These are phyloP conservation scores for Alosa sapidissima DNA, from an alignment of 2,797 vertebrate genomes.

Conservation along the genomic window DNA sequence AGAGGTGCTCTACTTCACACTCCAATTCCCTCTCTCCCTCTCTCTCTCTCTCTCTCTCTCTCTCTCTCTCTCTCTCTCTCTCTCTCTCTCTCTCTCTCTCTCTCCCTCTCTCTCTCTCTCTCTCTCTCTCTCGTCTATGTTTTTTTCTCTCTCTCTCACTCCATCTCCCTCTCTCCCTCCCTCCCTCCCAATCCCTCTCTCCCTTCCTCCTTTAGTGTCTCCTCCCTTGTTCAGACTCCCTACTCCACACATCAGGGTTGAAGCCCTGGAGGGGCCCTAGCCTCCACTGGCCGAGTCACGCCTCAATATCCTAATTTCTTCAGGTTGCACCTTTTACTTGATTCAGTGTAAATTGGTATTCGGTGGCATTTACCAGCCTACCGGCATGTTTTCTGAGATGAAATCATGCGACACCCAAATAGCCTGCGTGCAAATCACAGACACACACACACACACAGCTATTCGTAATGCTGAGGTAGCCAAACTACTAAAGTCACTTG, in stretches of 20 bases:
- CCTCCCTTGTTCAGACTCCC: no score
- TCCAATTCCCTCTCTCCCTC: background rate
- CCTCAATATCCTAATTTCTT: background rate
- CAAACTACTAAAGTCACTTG: background rate
- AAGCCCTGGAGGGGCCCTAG: no score
- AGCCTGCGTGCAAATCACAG: background rate
- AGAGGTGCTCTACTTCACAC: conserved; percentile 30
- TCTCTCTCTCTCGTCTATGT: background rate
- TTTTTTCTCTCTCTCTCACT: background rate
- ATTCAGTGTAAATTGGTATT: background rate
- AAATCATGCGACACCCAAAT: background rate
- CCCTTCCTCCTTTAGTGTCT: background rate
- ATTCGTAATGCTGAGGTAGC: background rate
- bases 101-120: background rate
- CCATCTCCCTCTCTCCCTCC: no score
- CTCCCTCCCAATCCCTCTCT: no score
- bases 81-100: background rate
- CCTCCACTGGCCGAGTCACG: background rate
- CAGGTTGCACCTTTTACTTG: background rate
- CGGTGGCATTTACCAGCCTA: background rate
- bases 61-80: background rate
- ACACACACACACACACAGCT: background rate
- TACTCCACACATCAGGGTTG: no score
- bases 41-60: background rate
- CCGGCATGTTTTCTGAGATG: background rate